These are phyloP conservation scores for Bombus superbus DNA, from an alignment of 1,140 invertebrate species.

Conservation along the genomic window DNA sequence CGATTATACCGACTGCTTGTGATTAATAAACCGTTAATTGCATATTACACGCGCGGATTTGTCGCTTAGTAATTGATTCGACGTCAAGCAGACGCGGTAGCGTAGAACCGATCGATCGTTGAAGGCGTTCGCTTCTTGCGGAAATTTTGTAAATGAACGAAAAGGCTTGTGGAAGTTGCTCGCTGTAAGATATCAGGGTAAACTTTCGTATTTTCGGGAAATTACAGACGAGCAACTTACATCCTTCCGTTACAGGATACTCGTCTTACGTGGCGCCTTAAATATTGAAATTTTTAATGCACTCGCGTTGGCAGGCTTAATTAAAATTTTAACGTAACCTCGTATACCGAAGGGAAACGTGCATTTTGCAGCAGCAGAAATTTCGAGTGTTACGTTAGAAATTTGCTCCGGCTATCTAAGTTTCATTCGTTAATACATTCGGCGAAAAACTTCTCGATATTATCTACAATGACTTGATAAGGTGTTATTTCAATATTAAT, in stretches of 20 bases:
- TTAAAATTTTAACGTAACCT: conserved; percentile 17
- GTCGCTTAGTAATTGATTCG: conserved; percentile 44
- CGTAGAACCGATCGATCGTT: conserved; percentile 8
- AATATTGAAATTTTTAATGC: conserved; percentile 37
- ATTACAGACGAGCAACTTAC: conserved; percentile 6
- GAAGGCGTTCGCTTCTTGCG: background rate
- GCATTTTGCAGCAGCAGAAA: background rate
- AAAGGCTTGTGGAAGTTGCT: no score
- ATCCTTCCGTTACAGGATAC: conserved; percentile 12
- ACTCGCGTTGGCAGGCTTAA: background rate
- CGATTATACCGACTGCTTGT: conserved; percentile 42
- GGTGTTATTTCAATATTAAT: no score
- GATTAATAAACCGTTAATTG: conserved; percentile 57
- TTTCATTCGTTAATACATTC: background rate
- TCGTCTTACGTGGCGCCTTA: background rate
- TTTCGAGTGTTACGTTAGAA: background rate
- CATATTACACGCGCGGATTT: conserved; percentile 39
- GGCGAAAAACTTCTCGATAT: background rate
- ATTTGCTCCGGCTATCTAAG: background rate
- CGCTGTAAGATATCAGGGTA: background rate
- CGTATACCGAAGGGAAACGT: no score
- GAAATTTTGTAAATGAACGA: background rate
- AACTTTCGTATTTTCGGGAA: conserved; percentile 17
- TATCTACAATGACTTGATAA: background rate
- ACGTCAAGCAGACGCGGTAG: background rate